Conservation (phyloP, 2,113 vertebrate genomes). For the Mesitornis unicolor region DNA sequence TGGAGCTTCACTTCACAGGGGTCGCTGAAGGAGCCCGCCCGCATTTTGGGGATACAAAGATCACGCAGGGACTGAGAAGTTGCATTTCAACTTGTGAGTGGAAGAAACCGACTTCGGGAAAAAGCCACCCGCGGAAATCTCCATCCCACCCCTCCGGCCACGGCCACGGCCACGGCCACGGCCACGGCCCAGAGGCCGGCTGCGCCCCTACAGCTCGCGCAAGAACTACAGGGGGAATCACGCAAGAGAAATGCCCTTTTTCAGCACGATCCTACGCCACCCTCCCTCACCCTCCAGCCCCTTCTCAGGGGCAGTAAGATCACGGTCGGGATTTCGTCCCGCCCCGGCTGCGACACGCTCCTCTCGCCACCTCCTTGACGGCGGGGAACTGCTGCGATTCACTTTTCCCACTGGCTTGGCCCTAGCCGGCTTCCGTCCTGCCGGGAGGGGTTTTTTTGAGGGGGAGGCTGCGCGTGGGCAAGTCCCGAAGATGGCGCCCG, state of each 20-base stretch:
- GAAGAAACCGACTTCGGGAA: accelerated
- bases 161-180: accelerated
- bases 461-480: accelerated
- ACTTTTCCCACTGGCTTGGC: background rate
- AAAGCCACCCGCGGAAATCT: accelerated
- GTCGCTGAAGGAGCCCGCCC: too few species aligned
- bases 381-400: accelerated
- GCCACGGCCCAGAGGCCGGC: accelerated
- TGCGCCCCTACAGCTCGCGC: accelerated
- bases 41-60: background rate
- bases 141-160: accelerated
- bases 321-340: accelerated
- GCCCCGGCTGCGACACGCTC: accelerated
- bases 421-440: background rate
- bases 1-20: background rate
- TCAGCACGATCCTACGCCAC: accelerated
- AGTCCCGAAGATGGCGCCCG: background rate
- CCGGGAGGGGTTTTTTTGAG: accelerated
- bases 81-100: accelerated
- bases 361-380: too few species aligned
- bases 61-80: accelerated
- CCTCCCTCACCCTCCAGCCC: too few species aligned
- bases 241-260: accelerated
- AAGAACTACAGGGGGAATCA: accelerated
- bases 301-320: accelerated